phyloP scores from a whole-genome alignment of 1,140 invertebrate species.

The Drosophila fuyamai region DNA sequence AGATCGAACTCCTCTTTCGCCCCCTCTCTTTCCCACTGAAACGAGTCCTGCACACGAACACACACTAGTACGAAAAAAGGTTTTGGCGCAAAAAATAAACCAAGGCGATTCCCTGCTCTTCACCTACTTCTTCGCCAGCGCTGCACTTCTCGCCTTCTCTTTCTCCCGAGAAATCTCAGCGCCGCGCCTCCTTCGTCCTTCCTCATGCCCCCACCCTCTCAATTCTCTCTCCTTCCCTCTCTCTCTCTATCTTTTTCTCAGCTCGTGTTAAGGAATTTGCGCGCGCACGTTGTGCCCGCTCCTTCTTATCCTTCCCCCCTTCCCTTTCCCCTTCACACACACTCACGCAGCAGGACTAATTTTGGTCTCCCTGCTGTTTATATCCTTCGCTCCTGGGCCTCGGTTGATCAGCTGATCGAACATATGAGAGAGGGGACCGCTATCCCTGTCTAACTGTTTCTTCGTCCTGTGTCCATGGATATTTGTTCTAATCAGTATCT shows the following conservation, averaged over 20 bases:
- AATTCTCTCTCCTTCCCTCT: background rate
- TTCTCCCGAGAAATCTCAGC: slow-evolving; percentile 58
- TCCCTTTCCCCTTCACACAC: slow-evolving; percentile 57
- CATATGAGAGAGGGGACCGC: slow-evolving; percentile 61
- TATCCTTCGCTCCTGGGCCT: slow-evolving; percentile 61
- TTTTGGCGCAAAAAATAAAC: slow-evolving; percentile 73
- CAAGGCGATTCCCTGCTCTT: slow-evolving; percentile 66
- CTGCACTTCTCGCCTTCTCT: slow-evolving; percentile 31
- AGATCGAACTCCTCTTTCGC: slow-evolving; percentile 9
- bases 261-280: slow-evolving; percentile 80
- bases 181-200: slow-evolving; percentile 44
- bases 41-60: slow-evolving; percentile 65
- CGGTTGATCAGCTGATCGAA: slow-evolving; percentile 69
- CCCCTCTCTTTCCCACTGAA: slow-evolving; percentile 42
- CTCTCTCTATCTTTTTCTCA: slow-evolving; percentile 1
- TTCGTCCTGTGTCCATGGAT: slow-evolving; percentile 19
- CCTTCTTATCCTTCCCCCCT: slow-evolving; percentile 51
- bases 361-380: slow-evolving; percentile 57
- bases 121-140: slow-evolving; percentile 67
- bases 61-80: slow-evolving; percentile 35
- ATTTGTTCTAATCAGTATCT: slow-evolving; percentile 70
- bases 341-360: slow-evolving; percentile 76
- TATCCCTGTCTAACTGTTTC: slow-evolving; percentile 73
- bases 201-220: slow-evolving; percentile 46
- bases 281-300: slow-evolving; percentile 61